phyloP scores from a whole-genome alignment of 2,113 vertebrate species.

The Diglossa brunneiventris region DNA sequence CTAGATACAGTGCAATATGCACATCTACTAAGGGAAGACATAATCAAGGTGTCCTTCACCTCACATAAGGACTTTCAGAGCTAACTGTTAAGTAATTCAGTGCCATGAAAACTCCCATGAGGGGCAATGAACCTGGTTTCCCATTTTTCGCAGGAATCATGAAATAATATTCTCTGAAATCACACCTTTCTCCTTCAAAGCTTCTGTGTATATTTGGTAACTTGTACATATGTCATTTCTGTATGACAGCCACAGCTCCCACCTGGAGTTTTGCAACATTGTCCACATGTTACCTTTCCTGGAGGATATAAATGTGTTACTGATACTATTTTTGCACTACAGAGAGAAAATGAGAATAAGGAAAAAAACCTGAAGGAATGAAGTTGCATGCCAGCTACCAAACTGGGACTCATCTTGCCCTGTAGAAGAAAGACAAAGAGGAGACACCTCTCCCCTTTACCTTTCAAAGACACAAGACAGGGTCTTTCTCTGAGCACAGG shows the following conservation, averaged over 20 bases:
- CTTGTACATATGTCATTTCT: constrained; percentile 82
- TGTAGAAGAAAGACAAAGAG: not conserved
- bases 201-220: constrained; percentile 79
- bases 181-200: constrained; percentile 79
- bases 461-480: not conserved
- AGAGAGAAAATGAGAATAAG: constrained; percentile 54
- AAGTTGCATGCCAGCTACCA: constrained; percentile 58
- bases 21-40: not conserved
- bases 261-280: constrained; percentile 83
- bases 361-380: constrained; percentile 57
- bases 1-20: not conserved
- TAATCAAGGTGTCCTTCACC: not conserved
- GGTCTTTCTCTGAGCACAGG: not conserved
- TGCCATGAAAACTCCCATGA: constrained; percentile 43
- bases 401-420: not conserved
- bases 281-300: constrained; percentile 79
- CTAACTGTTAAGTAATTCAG: not conserved
- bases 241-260: constrained; percentile 80
- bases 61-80: not conserved
- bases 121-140: constrained; percentile 65
- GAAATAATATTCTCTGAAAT: constrained; percentile 71
- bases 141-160: constrained; percentile 62
- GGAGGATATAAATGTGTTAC: constrained; percentile 75
- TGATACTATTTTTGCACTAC: constrained; percentile 76
- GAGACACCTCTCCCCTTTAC: not conserved